Evolutionary conservation across 2,888 invertebrate species (phyloP).

Genomic region (Cordilura impudica): DNA sequence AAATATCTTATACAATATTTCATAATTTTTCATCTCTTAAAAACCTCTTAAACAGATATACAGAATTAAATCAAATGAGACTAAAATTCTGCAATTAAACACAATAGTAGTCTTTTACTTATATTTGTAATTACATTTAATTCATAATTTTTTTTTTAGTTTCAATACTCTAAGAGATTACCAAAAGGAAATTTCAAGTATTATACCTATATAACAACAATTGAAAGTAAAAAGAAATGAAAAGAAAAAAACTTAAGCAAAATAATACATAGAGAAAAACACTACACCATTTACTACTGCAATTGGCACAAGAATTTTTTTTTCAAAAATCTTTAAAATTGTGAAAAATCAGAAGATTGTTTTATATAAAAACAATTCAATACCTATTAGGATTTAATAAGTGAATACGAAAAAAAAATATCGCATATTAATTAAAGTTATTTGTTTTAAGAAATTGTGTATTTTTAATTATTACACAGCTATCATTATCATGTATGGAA

Average conservation of each 20-base stretch:
- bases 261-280: neutral
- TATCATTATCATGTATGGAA: too few relatives aligned
- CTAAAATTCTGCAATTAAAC: neutral
- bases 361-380: too few relatives aligned
- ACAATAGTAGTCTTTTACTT: neutral
- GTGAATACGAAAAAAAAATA: too few relatives aligned
- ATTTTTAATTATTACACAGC: too few relatives aligned
- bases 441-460: too few relatives aligned
- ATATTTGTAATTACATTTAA: too few relatives aligned
- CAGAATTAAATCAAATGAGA: neutral
- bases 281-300: neutral
- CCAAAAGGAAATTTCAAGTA: neutral
- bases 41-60: neutral
- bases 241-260: conserved; percentile 1
- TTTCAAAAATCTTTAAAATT: too few relatives aligned
- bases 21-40: neutral
- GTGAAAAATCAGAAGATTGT: too few relatives aligned
- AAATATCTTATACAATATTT: conserved; percentile 29
- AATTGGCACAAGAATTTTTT: too few relatives aligned
- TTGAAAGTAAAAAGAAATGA: conserved; percentile 5
- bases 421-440: too few relatives aligned
- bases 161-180: neutral
- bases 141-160: too few relatives aligned
- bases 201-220: conserved; percentile 57
- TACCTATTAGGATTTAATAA: too few relatives aligned